A percentile compares a stretch with the other conserved stretches of the same genome.
Conservation (phyloP, 2,888 invertebrate genomes). For the Euplagia quadripunctaria region DNA sequence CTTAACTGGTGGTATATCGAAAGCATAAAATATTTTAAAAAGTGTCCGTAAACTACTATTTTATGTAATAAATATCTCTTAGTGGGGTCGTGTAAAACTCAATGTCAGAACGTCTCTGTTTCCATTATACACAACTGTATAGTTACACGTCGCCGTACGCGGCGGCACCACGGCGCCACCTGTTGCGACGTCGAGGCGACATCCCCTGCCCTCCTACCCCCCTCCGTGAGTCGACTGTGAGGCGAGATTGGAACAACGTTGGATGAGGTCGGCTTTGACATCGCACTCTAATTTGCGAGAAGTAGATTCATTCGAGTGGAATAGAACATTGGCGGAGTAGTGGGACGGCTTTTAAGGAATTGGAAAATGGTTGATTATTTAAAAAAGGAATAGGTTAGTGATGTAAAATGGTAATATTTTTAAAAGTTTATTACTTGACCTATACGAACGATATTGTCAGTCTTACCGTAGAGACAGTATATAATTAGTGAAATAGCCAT, state of each 20-base stretch:
- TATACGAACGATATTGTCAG: background rate
- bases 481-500: no score
- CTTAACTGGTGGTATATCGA: no score
- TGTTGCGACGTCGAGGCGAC: conserved; percentile 66
- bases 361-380: conserved; percentile 4
- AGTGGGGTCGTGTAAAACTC: background rate
- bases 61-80: background rate
- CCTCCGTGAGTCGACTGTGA: conserved; percentile 4
- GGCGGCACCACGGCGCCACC: conserved; percentile 70
- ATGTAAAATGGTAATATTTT: background rate
- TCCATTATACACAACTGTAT: background rate
- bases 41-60: no score
- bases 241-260: conserved; percentile 41
- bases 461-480: no score
- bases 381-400: no score
- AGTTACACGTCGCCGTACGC: conserved; percentile 4
- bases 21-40: no score
- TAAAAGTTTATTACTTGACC: background rate
- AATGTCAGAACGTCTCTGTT: background rate
- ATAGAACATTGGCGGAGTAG: conserved; percentile 12
- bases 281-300: conserved; percentile 29
- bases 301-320: conserved; percentile 24
- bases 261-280: conserved; percentile 31
- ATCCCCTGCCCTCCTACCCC: conserved; percentile 9
- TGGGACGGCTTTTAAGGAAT: conserved; percentile 10